Percentiles rank a stretch among this genome's conserved stretches.
Evolutionary conservation across 2,888 invertebrate genomes (phyloP).

Genomic region (Ophion obscuratus): DNA sequence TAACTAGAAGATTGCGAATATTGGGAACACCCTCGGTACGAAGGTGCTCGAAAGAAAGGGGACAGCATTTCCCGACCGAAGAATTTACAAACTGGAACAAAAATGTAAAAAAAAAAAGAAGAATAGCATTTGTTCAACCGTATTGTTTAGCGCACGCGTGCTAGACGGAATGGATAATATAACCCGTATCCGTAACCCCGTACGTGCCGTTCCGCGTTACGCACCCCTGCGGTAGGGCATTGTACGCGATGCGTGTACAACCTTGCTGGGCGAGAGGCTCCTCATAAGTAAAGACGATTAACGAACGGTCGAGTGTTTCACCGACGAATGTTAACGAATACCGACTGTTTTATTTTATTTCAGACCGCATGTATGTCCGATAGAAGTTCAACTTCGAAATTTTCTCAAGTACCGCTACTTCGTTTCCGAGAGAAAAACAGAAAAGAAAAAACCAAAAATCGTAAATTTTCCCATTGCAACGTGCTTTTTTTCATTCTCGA

Average conservation of each 20-base stretch:
- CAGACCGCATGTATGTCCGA: no score
- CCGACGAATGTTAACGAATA: not conserved
- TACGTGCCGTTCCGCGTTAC: constrained; percentile 64
- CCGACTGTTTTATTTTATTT: no score
- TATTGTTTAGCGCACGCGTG: constrained; percentile 21
- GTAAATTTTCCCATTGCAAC: no score
- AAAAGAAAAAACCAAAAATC: no score
- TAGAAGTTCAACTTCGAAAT: no score
- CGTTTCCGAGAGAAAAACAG: no score
- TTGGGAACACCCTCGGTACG: no score
- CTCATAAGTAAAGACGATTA: constrained; percentile 18
- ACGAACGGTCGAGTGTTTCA: not conserved
- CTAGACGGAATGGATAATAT: constrained; percentile 12
- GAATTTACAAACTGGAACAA: not conserved
- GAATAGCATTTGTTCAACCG: not conserved
- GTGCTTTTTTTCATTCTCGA: no score
- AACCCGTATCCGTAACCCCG: constrained; percentile 39
- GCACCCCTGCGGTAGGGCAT: constrained; percentile 63
- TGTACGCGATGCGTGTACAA: constrained; percentile 36
- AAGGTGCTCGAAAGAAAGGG: no score
- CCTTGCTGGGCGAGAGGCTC: constrained; percentile 20
- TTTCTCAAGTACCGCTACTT: no score
- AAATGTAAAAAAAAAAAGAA: not conserved
- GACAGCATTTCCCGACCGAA: no score
- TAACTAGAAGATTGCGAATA: no score